Percentiles rank a stretch among this genome's conserved stretches.
phyloP scores from a whole-genome alignment of 2,797 vertebrate genomes.

The Rhinichthys osculus region DNA sequence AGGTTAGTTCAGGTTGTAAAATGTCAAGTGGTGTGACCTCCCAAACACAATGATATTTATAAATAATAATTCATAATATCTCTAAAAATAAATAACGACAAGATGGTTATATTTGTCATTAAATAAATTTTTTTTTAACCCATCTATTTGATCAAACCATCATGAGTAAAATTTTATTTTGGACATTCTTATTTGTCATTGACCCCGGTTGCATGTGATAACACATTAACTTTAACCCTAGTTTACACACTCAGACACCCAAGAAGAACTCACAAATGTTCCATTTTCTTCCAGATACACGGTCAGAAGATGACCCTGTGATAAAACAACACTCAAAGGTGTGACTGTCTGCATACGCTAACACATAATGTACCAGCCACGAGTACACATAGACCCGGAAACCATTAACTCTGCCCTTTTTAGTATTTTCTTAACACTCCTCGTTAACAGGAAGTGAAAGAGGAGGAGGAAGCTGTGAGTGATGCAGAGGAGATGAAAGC shows the following conservation, averaged over 20 bases:
- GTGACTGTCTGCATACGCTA: constrained; percentile 69
- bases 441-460: constrained; percentile 81
- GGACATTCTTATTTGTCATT: not conserved
- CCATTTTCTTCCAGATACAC: constrained; percentile 60
- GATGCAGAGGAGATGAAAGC: constrained; percentile 81
- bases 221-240: not conserved
- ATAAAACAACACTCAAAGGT: constrained; percentile 75
- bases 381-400: not conserved
- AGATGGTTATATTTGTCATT: not conserved
- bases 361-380: constrained; percentile 23
- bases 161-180: not conserved
- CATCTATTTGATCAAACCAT: not conserved
- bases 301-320: constrained; percentile 68
- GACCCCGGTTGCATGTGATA: not conserved
- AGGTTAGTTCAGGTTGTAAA: not conserved
- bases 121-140: not conserved
- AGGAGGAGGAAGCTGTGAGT: constrained; percentile 85
- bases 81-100: not conserved
- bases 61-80: not conserved
- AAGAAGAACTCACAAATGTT: not conserved
- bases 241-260: not conserved
- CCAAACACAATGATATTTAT: not conserved
- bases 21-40: not conserved
- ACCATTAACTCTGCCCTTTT: constrained; percentile 16
- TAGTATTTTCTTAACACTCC: constrained; percentile 46